A percentile compares a stretch with the other conserved stretches of the same genome.
Evolutionary conservation across 2,888 invertebrate species (phyloP).

Genomic region (Lamellibrachia columna): DNA sequence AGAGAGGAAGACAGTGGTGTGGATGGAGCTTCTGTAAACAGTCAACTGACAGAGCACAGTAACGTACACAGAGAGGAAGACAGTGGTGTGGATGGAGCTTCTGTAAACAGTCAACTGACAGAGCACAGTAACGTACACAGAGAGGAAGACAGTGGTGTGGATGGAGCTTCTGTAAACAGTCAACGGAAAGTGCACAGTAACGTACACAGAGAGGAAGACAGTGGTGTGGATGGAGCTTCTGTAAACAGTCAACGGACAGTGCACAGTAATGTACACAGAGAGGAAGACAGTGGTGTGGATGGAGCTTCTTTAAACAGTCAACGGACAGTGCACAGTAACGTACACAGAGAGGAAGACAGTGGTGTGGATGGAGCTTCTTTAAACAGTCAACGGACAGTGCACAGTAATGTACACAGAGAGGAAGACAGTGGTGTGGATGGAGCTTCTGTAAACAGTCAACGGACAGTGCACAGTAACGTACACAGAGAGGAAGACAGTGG

Average conservation of each 20-base stretch:
- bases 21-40: not conserved
- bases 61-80: not conserved
- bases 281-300: no score
- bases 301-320: not conserved
- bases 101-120: not conserved
- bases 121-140: not conserved
- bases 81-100: no score
- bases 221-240: not conserved
- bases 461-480: not conserved
- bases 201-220: not conserved
- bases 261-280: not conserved
- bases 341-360: no score
- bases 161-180: not conserved
- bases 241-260: not conserved
- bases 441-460: not conserved
- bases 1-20: no score
- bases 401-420: not conserved
- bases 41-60: not conserved
- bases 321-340: not conserved
- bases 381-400: not conserved
- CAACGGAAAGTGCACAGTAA: not conserved
- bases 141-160: no score
- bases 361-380: not conserved
- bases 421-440: no score
- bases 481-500: no score